Conservation (phyloP, 2,888 invertebrate species). For the Lamellibrachia satsuma region DNA sequence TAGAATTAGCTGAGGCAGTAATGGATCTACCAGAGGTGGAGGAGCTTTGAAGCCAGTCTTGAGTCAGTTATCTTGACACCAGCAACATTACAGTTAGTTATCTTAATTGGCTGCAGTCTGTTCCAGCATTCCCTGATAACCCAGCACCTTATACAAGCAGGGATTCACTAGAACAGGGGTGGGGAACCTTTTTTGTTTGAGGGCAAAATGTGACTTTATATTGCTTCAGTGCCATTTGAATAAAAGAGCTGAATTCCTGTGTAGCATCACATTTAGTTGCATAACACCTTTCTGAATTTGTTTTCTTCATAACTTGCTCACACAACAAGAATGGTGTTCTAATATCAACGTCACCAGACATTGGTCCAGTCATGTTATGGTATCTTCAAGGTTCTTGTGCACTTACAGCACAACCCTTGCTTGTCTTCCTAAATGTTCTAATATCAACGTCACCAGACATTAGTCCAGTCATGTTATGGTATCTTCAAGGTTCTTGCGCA, state of each 20-base stretch:
- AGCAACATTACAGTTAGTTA: not conserved
- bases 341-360: too few species aligned
- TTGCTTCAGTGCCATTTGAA: not conserved
- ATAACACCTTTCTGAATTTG: too few species aligned
- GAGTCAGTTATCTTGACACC: not conserved
- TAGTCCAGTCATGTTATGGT: too few species aligned
- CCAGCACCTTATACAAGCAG: not conserved
- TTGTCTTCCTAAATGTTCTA: not conserved
- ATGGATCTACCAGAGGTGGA: not conserved
- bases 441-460: too few species aligned
- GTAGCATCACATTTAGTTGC: too few species aligned
- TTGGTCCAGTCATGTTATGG: too few species aligned
- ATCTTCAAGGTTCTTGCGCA: too few species aligned
- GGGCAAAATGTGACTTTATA: not conserved
- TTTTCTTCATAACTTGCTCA: too few species aligned
- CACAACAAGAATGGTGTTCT: too few species aligned
- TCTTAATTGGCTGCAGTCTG: constrained; percentile 4
- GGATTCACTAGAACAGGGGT: not conserved
- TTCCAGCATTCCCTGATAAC: constrained; percentile 4
- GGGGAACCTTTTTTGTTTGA: not conserved
- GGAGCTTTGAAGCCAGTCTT: not conserved
- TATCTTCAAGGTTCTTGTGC: too few species aligned
- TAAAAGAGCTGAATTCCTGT: too few species aligned
- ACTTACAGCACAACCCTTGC: too few species aligned
- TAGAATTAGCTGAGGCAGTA: not conserved